Percentiles rank a stretch among this genome's conserved stretches.
Evolutionary conservation across 1,140 invertebrate species (phyloP).

Genomic region (Zeugodacus cucurbitae): DNA sequence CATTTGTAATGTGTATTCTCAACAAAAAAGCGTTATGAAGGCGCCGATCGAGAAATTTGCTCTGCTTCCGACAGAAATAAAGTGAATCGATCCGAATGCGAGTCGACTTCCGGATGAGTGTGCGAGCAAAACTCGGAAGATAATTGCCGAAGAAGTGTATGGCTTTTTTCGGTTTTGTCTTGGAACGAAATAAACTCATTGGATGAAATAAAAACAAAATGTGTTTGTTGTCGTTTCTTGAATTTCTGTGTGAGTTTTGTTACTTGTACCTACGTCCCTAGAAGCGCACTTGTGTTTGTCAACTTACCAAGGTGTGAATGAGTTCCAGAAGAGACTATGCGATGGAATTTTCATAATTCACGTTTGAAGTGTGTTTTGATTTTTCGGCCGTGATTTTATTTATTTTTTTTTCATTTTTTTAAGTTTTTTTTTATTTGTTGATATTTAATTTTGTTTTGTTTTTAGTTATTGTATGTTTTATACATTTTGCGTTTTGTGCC

Average conservation of each 20-base stretch:
- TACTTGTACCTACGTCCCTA: background rate
- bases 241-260: background rate
- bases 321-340: slow-evolving; percentile 95
- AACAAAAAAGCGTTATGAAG: background rate
- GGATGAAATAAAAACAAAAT: background rate
- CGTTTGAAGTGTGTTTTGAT: slow-evolving; percentile 48
- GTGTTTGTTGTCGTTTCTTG: background rate
- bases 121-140: too few relatives aligned
- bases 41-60: background rate
- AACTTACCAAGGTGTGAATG: slow-evolving; percentile 96
- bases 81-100: background rate
- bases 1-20: background rate
- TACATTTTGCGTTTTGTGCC: slow-evolving; percentile 44
- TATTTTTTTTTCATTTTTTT: background rate
- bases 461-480: background rate
- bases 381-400: slow-evolving; percentile 1
- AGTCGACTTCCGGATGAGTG: background rate
- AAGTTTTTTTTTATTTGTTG: background rate
- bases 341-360: slow-evolving; percentile 40
- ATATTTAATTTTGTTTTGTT: background rate
- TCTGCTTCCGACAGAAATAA: background rate
- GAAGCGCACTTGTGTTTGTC: slow-evolving; percentile 29
- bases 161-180: background rate
- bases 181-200: background rate
- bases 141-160: too few relatives aligned